Evolutionary conservation across 1,140 invertebrate species (phyloP).

Genomic region (Monomorium pharaonis): DNA sequence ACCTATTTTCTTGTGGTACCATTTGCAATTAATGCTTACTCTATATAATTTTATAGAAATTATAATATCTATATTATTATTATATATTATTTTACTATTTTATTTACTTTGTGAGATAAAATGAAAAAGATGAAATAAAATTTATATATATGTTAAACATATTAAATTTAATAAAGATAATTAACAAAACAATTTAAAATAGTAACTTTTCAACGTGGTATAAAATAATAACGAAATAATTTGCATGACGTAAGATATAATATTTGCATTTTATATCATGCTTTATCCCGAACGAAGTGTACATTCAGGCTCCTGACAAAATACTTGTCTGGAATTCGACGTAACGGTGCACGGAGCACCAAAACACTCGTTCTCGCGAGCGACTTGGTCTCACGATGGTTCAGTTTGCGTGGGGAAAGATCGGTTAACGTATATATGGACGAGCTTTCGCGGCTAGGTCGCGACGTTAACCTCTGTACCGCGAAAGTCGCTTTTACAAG

Average conservation of each 20-base stretch:
- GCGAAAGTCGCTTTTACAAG: slow-evolving; percentile 47
- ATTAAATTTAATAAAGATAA: neutral
- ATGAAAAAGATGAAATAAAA: no score
- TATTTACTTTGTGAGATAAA: no score
- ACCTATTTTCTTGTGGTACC: neutral
- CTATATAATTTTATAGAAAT: slow-evolving; percentile 9
- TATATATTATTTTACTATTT: no score
- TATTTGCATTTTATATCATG: neutral
- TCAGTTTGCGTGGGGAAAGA: slow-evolving; percentile 39
- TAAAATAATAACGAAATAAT: neutral
- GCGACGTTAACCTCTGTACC: slow-evolving; percentile 38
- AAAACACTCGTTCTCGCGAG: slow-evolving; percentile 61
- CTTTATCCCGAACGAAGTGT: neutral
- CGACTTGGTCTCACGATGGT: slow-evolving; percentile 34
- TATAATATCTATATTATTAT: no score
- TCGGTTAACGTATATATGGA: slow-evolving; percentile 30
- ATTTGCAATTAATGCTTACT: neutral
- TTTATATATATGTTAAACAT: neutral
- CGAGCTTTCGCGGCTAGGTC: slow-evolving; percentile 57
- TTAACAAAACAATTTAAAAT: neutral
- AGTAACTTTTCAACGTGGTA: neutral
- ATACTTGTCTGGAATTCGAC: slow-evolving; percentile 70
- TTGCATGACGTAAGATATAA: neutral
- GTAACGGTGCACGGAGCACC: slow-evolving; percentile 75
- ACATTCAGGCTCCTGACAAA: slow-evolving; percentile 58